Conservation (phyloP, 1,140 invertebrate species). For the Lucilia cuprina region DNA sequence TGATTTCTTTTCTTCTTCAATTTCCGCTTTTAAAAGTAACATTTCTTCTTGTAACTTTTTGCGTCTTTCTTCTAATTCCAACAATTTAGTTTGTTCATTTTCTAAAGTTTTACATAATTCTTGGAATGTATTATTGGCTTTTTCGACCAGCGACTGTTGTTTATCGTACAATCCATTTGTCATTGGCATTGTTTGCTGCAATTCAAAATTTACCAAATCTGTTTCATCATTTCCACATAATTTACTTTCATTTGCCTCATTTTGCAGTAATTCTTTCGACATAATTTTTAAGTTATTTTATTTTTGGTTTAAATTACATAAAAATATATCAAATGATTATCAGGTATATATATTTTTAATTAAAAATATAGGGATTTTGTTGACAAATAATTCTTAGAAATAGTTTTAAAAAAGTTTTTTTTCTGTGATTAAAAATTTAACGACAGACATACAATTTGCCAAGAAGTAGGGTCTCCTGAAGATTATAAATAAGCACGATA, state of each 20-base stretch:
- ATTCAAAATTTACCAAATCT: neutral
- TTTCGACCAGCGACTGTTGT: slow-evolving; percentile 64
- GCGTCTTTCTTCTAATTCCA: slow-evolving; percentile 36
- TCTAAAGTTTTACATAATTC: slow-evolving; percentile 37
- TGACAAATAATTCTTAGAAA: neutral
- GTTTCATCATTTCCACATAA: neutral
- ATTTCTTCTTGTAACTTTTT: slow-evolving; percentile 39
- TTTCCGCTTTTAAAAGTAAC: slow-evolving; percentile 34
- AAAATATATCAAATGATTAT: too few species aligned
- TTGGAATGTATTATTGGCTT: slow-evolving; percentile 56
- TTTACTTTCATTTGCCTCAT: neutral
- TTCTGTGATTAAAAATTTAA: too few species aligned
- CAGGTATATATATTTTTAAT: neutral
- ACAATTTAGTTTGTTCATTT: slow-evolving; percentile 36
- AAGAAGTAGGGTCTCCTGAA: too few species aligned
- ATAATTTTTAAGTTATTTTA: neutral
- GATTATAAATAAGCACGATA: too few species aligned
- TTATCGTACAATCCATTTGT: neutral
- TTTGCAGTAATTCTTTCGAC: neutral
- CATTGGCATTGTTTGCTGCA: neutral
- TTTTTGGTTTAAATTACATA: too few species aligned
- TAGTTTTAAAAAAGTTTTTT: too few species aligned
- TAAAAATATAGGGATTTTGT: neutral
- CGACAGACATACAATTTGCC: too few species aligned
- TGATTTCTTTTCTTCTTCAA: slow-evolving; percentile 36